A percentile compares a stretch with the other conserved stretches of the same genome.
phyloP scores from a whole-genome alignment of 1,140 invertebrate genomes.

The Brachionus koreanus region DNA sequence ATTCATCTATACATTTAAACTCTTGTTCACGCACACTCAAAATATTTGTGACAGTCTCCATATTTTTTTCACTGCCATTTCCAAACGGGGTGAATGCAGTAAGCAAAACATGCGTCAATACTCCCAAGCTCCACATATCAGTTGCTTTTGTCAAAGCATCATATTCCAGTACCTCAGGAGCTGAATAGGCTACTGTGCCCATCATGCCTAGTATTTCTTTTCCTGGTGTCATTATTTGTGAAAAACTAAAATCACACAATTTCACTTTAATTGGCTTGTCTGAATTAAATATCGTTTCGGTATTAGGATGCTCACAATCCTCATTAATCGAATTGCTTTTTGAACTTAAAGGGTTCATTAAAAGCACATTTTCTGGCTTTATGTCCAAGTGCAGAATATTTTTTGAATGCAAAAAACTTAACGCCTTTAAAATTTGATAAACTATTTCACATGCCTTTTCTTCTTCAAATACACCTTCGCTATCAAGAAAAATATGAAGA shows the following conservation, averaged over 20 bases:
- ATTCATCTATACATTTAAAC: conserved; percentile 84
- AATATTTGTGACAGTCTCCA: conserved; percentile 23
- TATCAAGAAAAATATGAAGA: conserved; percentile 16
- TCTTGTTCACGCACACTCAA: conserved; percentile 65
- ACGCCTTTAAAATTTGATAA: conserved; percentile 86
- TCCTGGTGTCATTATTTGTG: background rate
- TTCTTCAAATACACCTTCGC: conserved; percentile 34
- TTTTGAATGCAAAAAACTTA: conserved; percentile 89
- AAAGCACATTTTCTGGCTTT: conserved; percentile 97
- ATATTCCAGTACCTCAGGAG: conserved; percentile 87
- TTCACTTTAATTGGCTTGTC: conserved; percentile 29
- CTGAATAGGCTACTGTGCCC: conserved; percentile 74
- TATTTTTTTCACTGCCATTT: conserved; percentile 24
- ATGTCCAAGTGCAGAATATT: conserved; percentile 93
- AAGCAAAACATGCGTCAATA: conserved; percentile 84
- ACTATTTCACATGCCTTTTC: conserved; percentile 22
- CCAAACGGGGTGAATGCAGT: conserved; percentile 43
- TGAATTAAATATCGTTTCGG: background rate
- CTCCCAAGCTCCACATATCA: conserved; percentile 73
- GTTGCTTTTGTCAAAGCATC: conserved; percentile 77
- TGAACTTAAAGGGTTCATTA: conserved; percentile 86
- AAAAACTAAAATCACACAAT: conserved; percentile 45
- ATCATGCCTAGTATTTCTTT: conserved; percentile 49
- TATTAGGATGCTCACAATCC: background rate
- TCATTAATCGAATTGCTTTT: conserved; percentile 66